Evolutionary conservation across 2,113 vertebrate genomes (phyloP), one percentile per base, ranked within the genome.

Genomic region (Perca flavescens): DNA sequence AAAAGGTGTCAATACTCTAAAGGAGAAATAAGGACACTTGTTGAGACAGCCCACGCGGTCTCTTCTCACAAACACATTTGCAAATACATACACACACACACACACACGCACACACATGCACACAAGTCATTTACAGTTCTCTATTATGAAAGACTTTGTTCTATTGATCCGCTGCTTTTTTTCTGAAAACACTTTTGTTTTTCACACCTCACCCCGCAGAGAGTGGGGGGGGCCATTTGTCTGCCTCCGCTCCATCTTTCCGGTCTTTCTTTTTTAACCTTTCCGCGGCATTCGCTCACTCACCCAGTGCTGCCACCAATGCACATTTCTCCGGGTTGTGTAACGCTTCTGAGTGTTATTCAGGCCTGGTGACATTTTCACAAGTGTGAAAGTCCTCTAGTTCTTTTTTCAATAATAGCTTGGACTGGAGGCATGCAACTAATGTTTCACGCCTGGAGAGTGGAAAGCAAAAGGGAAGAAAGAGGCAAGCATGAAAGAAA

Each of bases 341-440:
- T 77, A 76, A 65, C 68, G 80, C 85, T 52, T 60, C 74, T 85
- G 43, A 46, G 74, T 86, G 84, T 82, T 88, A 74, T 81, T 87
- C 62, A 60, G 61, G 84, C 70, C 70, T 47, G 81, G 81, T 94
- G 94, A 94, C 94, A 95, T 95, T 94, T 93, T 84, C 91, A 89
- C 83, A 69, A 66, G 52, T 74, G 88, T 77, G 77, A 91, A 92
- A 87, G 76, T 79, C 65, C 74, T 80, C 74, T 79, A 76, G 25
- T 78, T 31, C 65, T 61, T 75, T 64, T 86, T 67, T 67, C 80
- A 93, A 88, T 88, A 92, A 91, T 66, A 88, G 61, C 82, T 43
- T 22, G 69, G 68, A 90, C 84, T 86, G 81, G 47, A 91, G 84
- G 53, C 85, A 79, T 86, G 84, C 89, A 94, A 91, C 79, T 87